Conservation (phyloP, 2,797 vertebrate genomes). For the Glyptemys insculpta region DNA sequence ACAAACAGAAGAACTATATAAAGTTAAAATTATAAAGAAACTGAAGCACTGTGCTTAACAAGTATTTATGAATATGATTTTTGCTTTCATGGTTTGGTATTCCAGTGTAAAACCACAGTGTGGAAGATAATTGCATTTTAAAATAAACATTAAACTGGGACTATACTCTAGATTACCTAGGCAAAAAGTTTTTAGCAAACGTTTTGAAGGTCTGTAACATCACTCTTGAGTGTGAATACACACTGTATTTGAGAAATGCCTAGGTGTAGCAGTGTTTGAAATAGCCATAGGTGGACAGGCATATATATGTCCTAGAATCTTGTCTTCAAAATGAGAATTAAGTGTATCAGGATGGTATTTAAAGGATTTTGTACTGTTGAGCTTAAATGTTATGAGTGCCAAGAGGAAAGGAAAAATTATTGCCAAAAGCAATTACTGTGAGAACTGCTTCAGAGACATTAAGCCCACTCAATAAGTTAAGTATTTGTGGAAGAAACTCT, state of each 20-base stretch:
- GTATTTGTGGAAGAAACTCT: background rate
- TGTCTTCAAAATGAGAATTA: background rate
- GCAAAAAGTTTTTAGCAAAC: background rate
- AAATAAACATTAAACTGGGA: background rate
- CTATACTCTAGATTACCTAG: background rate
- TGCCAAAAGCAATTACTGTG: background rate
- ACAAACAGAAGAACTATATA: conserved; percentile 26
- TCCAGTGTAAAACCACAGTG: background rate
- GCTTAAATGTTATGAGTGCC: background rate
- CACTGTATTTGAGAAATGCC: background rate
- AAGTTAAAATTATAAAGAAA: conserved; percentile 14
- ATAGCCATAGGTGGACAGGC: background rate
- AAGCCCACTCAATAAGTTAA: background rate
- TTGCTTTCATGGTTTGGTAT: background rate
- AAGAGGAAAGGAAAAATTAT: background rate
- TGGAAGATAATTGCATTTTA: background rate
- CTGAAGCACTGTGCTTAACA: background rate
- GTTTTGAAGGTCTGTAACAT: background rate
- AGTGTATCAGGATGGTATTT: background rate
- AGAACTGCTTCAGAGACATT: background rate
- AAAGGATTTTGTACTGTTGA: background rate
- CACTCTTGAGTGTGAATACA: background rate
- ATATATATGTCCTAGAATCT: background rate
- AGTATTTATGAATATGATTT: background rate
- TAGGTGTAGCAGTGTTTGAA: background rate